Base-by-base conservation (phyloP, 2,113 vertebrate genomes). In the Xerus inauris region DNA sequence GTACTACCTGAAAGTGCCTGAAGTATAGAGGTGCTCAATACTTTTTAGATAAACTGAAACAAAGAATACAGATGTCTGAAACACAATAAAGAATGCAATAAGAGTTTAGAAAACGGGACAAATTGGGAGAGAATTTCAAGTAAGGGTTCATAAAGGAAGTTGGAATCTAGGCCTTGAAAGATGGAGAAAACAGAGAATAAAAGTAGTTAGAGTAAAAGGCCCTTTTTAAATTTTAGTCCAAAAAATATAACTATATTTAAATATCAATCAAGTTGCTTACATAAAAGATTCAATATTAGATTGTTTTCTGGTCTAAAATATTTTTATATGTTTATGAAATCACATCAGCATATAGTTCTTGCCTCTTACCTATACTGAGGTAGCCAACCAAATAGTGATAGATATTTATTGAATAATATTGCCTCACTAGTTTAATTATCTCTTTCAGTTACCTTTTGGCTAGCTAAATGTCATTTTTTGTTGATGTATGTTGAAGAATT, bases 331-430 rank as follows among this genome's bases (percentile, higher is more conserved):
- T 81, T 75, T 81, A 69, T 83, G 40, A 89, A 80, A 69, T 89
- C 51, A 73, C 49, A 81, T 75, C 38, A 42, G 85, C 76, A 75
- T 96, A 75, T 89, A 69, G 42, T 10, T 49, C 3, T 81, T 86
- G 14, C 20, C 42, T 75, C 28, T 54, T 86, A 92, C 4, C 30
- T 86, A 59, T 64, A 72, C 28, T 93, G 62, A 96, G 45, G 35
- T 87, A 69, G 13, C 69, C n/a, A 82, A 81, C 19, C 67, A 96
- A 87, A 95, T 89, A 83, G 85, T 80, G 22, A 92, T 87, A 59
- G 17, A 51, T 73, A 93, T 79, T 81, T 90, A 87, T 57, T 45
- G 57, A 94, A 40, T 92, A 84, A 80, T 47, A 91, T 12, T 75
- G 45, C 13, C 26, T 82, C 51, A 75, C 12, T 91, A 49, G 26